A percentile compares a stretch with the other conserved stretches of the same genome.
Conservation (phyloP, 2,888 invertebrate genomes). For the Elaeidobius kamerunicus region DNA sequence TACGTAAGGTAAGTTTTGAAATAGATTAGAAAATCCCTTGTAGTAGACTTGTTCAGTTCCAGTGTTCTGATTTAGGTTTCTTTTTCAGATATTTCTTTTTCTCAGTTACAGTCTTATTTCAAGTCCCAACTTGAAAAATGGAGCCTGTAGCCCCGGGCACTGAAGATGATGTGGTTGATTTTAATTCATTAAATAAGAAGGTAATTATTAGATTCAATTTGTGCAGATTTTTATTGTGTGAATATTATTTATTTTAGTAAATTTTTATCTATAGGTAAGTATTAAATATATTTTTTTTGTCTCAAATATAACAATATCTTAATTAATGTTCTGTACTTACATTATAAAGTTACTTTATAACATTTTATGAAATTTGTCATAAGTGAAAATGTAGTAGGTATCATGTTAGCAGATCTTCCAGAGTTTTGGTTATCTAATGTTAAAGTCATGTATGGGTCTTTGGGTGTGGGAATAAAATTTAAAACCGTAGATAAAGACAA, state of each 20-base stretch:
- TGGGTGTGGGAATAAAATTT: too few relatives aligned
- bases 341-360: too few relatives aligned
- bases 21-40: slow-evolving; percentile 1
- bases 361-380: too few relatives aligned
- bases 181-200: slow-evolving; percentile 41
- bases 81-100: slow-evolving; percentile 23
- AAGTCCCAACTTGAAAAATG: slow-evolving; percentile 34
- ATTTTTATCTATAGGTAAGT: slow-evolving; percentile 18
- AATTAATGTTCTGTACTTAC: too few relatives aligned
- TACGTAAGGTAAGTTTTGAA: slow-evolving; percentile 42
- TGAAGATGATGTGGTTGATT: slow-evolving; percentile 42
- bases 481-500: too few relatives aligned
- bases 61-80: slow-evolving; percentile 15
- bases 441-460: too few relatives aligned
- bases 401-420: too few relatives aligned
- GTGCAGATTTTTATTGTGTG: background rate
- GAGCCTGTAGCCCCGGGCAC: slow-evolving; percentile 46
- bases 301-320: too few relatives aligned
- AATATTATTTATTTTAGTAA: slow-evolving; percentile 14
- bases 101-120: background rate
- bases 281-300: slow-evolving; percentile 15
- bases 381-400: too few relatives aligned
- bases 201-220: slow-evolving; percentile 34
- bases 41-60: background rate
- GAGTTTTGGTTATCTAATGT: too few relatives aligned